Evolutionary conservation across 2,113 vertebrate genomes (phyloP), one percentile per base, ranked within the genome.

Genomic region (Eurystomus gularis): DNA sequence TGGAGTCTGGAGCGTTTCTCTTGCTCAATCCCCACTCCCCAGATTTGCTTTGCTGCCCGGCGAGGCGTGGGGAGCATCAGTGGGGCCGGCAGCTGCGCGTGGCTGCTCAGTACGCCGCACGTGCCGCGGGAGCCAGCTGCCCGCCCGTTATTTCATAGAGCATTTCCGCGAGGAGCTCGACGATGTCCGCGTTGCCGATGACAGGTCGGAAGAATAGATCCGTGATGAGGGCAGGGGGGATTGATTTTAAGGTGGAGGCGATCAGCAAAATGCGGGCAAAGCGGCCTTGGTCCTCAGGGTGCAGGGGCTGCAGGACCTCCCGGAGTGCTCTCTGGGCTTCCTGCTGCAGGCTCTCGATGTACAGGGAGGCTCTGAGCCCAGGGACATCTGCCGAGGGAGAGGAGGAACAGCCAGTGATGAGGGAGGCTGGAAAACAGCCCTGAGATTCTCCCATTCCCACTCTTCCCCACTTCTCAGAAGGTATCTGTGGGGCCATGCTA

Each of bases 161-260:
- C 99, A 99, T 99, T 78, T 99, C 98, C 0, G 93, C 94, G 10
- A 99, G 95, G 52, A 99, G 98, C 82, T 98, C 98, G 5, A 98
- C 52, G 17, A 99, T 98, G 77, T 99, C 98, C 0, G 98, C 81
- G 14, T 98, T 97, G 46, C 99, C 99, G 18, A 99, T 99, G 92
- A 99, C 10, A 0, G 99, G 98, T 42, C 98, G 96, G 96, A 99
- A 99, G 97, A 99, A 99, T 54, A 99, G 99, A 37, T 98, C 98
- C 0, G 97, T 98, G 94, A 99, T 93, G 69, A 99, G 98, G 33
- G 96, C 42, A 3, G 98, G 97, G 3, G 99, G 98, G 88, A 99
- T 97, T 61, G 98, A 98, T 69, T 98, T 98, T n/a, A 99, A 92
- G 23, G 97, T 96, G 52, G 99, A 98, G 35, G 98, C 88, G 0